phyloP scores from a whole-genome alignment of 1,140 invertebrate species.

The Pantala flavescens region DNA sequence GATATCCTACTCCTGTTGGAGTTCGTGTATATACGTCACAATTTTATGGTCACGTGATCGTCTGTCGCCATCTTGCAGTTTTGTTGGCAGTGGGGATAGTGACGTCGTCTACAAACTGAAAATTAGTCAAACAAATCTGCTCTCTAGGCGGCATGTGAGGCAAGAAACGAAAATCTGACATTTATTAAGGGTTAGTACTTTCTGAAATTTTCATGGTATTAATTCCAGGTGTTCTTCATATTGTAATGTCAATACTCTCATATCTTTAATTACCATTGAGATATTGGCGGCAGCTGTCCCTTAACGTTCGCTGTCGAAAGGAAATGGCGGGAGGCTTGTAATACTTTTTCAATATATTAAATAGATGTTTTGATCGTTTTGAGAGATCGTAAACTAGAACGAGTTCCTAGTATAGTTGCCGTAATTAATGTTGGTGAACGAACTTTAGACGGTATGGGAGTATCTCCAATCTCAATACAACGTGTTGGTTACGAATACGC shows the following conservation, averaged over 20 bases:
- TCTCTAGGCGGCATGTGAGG: background rate
- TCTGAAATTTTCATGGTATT: background rate
- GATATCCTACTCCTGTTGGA: slow-evolving; percentile 1
- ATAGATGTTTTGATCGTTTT: background rate
- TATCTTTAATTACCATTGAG: background rate
- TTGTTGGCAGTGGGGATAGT: slow-evolving; percentile 16
- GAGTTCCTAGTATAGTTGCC: background rate
- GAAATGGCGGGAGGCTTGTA: background rate
- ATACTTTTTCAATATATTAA: background rate
- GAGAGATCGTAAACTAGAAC: background rate
- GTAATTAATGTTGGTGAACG: background rate
- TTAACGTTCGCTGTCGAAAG: background rate
- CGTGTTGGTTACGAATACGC: background rate
- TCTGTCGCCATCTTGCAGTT: slow-evolving; percentile 43
- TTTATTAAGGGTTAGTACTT: background rate
- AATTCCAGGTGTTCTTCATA: background rate
- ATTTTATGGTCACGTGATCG: slow-evolving; percentile 39
- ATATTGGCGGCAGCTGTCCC: background rate
- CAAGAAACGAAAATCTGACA: background rate
- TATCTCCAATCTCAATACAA: background rate
- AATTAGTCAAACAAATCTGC: background rate
- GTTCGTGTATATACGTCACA: slow-evolving; percentile 32
- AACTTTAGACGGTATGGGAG: background rate
- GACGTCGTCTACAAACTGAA: slow-evolving; percentile 8
- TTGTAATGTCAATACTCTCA: background rate